phyloP scores from a whole-genome alignment of 2,888 invertebrate species.

The Dendrolimus houi region DNA sequence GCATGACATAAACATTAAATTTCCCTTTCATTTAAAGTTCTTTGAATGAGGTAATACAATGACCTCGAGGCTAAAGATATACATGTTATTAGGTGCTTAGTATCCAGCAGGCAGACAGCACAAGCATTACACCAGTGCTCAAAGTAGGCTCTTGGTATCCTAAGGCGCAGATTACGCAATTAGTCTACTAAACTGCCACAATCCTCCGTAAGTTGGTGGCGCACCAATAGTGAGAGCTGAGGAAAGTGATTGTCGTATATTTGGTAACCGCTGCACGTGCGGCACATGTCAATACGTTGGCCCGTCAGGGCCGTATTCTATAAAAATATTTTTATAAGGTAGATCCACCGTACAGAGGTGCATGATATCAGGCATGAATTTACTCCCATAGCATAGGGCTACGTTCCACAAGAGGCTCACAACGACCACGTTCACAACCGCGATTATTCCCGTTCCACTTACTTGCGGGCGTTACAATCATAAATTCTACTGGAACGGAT shows the following conservation, averaged over 20 bases:
- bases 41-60: not conserved
- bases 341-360: too few species aligned
- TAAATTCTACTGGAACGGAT: too few species aligned
- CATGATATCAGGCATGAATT: too few species aligned
- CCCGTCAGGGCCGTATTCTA: conserved; percentile 25
- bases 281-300: conserved; percentile 30
- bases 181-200: conserved; percentile 10
- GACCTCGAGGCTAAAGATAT: not conserved
- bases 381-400: too few species aligned
- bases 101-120: not conserved
- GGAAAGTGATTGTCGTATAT: conserved; percentile 61
- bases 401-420: too few species aligned
- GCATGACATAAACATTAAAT: too few species aligned
- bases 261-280: conserved; percentile 44
- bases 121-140: not conserved
- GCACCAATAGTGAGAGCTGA: conserved; percentile 47
- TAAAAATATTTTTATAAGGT: too few species aligned
- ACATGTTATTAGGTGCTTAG: not conserved
- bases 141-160: not conserved
- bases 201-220: conserved; percentile 9
- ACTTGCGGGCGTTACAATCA: too few species aligned
- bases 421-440: too few species aligned
- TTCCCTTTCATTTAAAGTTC: too few species aligned
- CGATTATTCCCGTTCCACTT: too few species aligned
- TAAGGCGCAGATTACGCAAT: conserved; percentile 16